A percentile compares a stretch with the other conserved stretches of the same genome.
phyloP scores from a whole-genome alignment of 1,140 invertebrate genomes.

The Trichonephila clavata region DNA sequence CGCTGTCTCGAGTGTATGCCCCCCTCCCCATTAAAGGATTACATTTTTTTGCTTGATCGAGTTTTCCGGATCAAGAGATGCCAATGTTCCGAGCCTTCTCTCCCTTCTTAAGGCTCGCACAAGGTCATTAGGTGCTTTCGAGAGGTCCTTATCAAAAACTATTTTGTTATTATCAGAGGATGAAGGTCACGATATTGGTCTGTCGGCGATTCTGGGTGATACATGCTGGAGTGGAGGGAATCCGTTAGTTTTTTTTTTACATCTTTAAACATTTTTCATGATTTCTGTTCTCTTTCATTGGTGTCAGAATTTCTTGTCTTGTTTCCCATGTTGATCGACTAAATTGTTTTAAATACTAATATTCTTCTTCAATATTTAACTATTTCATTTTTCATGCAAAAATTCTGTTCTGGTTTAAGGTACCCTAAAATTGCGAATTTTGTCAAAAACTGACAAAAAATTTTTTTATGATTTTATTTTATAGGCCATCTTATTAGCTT shows the following conservation, averaged over 20 bases:
- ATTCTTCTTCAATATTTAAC: too few relatives aligned
- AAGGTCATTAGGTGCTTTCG: constrained; percentile 60
- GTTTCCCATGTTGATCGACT: too few relatives aligned
- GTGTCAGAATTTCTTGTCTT: too few relatives aligned
- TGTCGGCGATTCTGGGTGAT: not conserved
- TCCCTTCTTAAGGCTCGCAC: constrained; percentile 37
- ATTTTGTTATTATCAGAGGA: constrained; percentile 7
- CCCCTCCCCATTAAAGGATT: constrained; percentile 69
- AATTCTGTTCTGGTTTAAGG: too few relatives aligned
- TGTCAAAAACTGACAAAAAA: too few relatives aligned
- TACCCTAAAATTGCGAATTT: too few relatives aligned
- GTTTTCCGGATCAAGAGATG: constrained; percentile 70
- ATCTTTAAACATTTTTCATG: constrained; percentile 34
- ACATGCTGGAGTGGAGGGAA: too few relatives aligned
- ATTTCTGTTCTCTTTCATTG: too few relatives aligned
- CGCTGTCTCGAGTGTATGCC: constrained; percentile 45
- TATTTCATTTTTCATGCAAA: too few relatives aligned
- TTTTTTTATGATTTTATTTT: too few relatives aligned
- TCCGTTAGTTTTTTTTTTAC: not conserved
- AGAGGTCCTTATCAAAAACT: constrained; percentile 36
- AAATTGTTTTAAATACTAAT: too few relatives aligned
- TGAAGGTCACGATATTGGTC: not conserved
- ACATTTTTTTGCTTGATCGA: constrained; percentile 74
- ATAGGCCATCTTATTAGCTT: too few relatives aligned
- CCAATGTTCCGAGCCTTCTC: not conserved